Evolutionary conservation across 2,888 invertebrate species (phyloP).

Genomic region (Biston betularia): DNA sequence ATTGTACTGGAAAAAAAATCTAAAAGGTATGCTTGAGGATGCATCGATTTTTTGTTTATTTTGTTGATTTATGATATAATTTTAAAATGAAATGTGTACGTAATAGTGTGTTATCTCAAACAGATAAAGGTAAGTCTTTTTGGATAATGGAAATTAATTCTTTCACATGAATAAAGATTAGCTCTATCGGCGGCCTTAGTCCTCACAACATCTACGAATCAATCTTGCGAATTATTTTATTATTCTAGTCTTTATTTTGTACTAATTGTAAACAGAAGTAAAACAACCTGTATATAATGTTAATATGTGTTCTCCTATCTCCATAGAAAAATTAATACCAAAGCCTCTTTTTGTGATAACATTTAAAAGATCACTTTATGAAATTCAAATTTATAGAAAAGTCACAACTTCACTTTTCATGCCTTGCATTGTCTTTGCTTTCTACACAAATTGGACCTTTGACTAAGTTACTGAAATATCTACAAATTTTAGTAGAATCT

Average conservation of each 20-base stretch:
- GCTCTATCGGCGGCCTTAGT: conserved; percentile 8
- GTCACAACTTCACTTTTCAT: background rate
- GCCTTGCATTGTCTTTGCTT: background rate
- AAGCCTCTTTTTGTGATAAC: too few species aligned
- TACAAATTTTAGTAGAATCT: background rate
- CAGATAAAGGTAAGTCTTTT: background rate
- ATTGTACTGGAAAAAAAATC: conserved; percentile 56
- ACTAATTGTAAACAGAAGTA: too few species aligned
- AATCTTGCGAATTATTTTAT: background rate
- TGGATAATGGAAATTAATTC: background rate
- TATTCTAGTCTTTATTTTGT: too few species aligned
- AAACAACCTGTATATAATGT: too few species aligned
- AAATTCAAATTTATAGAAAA: too few species aligned
- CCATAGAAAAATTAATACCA: too few species aligned
- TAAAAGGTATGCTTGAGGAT: conserved; percentile 51
- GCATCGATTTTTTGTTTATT: conserved; percentile 57
- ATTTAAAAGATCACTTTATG: too few species aligned
- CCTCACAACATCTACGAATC: background rate
- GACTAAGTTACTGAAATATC: background rate
- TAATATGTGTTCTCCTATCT: too few species aligned
- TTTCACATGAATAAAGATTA: background rate
- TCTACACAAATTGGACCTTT: background rate
- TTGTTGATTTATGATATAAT: background rate
- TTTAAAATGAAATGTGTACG: background rate
- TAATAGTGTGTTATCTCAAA: background rate